phyloP scores from a whole-genome alignment of 2,888 invertebrate genomes.

The Drosophila kambysellisi region DNA sequence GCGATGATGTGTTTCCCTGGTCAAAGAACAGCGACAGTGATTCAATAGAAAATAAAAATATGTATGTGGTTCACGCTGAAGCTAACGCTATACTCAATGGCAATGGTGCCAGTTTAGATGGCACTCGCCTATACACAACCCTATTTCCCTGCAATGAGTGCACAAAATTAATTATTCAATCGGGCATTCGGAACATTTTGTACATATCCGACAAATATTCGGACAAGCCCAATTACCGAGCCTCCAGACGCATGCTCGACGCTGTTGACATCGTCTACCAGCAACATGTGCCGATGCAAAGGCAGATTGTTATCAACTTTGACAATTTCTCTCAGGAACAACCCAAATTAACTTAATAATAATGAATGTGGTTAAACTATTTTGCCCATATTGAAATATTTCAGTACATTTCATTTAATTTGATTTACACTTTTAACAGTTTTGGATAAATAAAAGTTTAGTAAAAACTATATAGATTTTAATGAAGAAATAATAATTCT shows the following conservation, averaged over 20 bases:
- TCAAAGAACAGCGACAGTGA: conserved; percentile 86
- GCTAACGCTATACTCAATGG: conserved; percentile 98
- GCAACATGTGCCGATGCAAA: conserved; percentile 88
- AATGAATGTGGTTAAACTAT: not conserved
- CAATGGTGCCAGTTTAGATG: conserved; percentile 91
- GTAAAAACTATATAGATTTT: not conserved
- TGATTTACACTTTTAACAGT: not conserved
- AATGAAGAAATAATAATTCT: not conserved
- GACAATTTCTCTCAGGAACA: conserved; percentile 51
- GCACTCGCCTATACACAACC: conserved; percentile 94
- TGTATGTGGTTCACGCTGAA: conserved; percentile 99
- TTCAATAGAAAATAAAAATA: conserved; percentile 90
- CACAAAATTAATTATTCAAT: conserved; percentile 98
- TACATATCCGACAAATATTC: conserved; percentile 94
- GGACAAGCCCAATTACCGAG: conserved; percentile 88
- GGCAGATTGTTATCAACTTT: conserved; percentile 90
- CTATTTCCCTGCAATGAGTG: conserved; percentile 99
- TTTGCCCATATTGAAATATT: not conserved
- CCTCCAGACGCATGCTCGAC: conserved; percentile 93
- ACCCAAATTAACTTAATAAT: not conserved
- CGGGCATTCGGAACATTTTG: conserved; percentile 92
- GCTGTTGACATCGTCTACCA: conserved; percentile 90
- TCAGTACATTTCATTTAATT: not conserved
- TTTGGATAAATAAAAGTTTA: not conserved
- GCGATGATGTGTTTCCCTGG: conserved; percentile 97